Base-by-base conservation (phyloP, 2,797 vertebrate genomes). In the Dendrocincla fuliginosa region DNA sequence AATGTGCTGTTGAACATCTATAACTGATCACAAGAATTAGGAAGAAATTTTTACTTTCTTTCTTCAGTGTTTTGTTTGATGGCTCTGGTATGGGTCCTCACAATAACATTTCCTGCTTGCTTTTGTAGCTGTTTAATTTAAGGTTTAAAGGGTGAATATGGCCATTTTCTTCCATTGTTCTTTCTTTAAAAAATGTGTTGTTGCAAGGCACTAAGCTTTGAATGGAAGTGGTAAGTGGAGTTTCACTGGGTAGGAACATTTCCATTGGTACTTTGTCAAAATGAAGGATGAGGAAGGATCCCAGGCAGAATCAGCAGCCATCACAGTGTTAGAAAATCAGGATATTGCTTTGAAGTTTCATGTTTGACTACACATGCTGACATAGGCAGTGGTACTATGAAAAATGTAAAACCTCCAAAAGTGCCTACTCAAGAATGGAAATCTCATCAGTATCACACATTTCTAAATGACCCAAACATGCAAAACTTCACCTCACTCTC, bases 51-150 rank as follows among this genome's bases (percentile, higher is more conserved):
- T 69, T 50, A 35, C n/a, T 49, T 86, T 63, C 50, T 64, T 86
- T 41, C 24, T 61, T 67, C 35, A 30, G 24, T 53, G 13, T 70
- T 75, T 75, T 46, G 33, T 53, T 53, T 59, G 24, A n/a, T 22
- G 42, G 3, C 39, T 59, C 39, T 60, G 7, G 20, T 39, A n/a
- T 1, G 1, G 1, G 28, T 68, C 7, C 25, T 15, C 1, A 0
- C 0, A 0, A 41, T 24, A 56, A 30, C 7, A 20, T 46, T 74
- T 82, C 18, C 61, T 25, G 6, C 35, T 74, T 71, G n/a, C 20
- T 60, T 75, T 71, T 37, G 42, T 15, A 67, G 33, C 37, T 42
- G 15, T 42, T 84, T 65, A 10, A 52, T 23, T 41, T 44, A 30
- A 60, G 10, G 10, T 83, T 83, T 60, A 61, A 78, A 46, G 33